Evolutionary conservation across 2,113 vertebrate species (phyloP).

Genomic region (Gymnocephalus cernua): DNA sequence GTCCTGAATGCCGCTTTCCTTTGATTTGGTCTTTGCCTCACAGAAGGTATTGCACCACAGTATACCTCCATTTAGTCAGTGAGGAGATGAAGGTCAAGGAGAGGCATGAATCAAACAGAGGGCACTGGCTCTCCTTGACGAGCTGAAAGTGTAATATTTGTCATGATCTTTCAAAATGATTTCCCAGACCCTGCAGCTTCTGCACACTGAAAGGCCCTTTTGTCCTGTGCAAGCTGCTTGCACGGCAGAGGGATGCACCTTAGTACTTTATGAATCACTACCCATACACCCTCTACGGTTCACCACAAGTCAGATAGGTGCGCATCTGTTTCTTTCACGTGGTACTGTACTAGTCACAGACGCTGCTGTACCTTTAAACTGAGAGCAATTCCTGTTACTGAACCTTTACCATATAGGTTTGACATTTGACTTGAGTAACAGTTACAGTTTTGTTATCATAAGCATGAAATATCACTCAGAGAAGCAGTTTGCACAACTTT

Average conservation of each 20-base stretch:
- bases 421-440: background rate
- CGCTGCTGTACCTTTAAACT: background rate
- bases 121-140: slow-evolving; percentile 41
- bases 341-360: background rate
- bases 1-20: slow-evolving; percentile 20
- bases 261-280: slow-evolving; percentile 40
- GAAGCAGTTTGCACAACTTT: slow-evolving; percentile 3
- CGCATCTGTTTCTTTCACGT: slow-evolving; percentile 35
- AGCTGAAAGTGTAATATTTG: slow-evolving; percentile 82
- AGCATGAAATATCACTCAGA: slow-evolving; percentile 12
- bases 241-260: slow-evolving; percentile 65
- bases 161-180: slow-evolving; percentile 80
- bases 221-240: slow-evolving; percentile 70
- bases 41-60: slow-evolving; percentile 33
- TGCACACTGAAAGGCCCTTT: slow-evolving; percentile 75
- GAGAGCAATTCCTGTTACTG: slow-evolving; percentile 14
- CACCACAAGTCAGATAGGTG: slow-evolving; percentile 25
- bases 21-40: slow-evolving; percentile 41
- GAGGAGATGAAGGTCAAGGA: slow-evolving; percentile 50
- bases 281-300: slow-evolving; percentile 27
- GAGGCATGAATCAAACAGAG: slow-evolving; percentile 71
- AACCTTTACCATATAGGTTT: background rate
- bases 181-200: slow-evolving; percentile 67
- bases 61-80: slow-evolving; percentile 44
- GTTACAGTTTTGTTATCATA: slow-evolving; percentile 12